Conservation (phyloP, 2,113 vertebrate species). For the Atractosteus spatula region DNA sequence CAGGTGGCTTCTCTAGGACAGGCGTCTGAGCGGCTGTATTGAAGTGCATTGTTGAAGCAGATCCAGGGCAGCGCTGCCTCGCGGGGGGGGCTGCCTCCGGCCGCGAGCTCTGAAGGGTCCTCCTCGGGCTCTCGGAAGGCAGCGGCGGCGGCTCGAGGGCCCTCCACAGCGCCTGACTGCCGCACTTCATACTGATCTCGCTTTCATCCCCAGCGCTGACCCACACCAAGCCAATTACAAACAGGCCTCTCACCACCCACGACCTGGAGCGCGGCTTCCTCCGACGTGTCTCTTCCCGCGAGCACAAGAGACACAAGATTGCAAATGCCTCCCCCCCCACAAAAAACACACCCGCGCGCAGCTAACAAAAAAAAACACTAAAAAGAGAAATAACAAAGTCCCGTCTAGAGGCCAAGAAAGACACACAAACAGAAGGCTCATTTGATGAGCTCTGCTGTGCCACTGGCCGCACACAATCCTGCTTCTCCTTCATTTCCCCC, state of each 20-base stretch:
- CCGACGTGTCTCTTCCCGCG: no score
- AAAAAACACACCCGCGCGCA: no score
- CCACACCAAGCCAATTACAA: not conserved
- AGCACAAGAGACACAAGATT: not conserved
- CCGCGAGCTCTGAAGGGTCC: not conserved
- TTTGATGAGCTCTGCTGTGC: no score
- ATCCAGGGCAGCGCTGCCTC: no score
- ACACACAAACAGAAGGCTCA: no score
- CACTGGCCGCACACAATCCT: no score
- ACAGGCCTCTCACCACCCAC: not conserved
- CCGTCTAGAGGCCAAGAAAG: no score
- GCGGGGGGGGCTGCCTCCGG: no score
- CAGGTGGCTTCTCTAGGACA: no score
- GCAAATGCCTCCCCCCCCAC: not conserved
- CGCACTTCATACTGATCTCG: not conserved
- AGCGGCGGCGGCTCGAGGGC: not conserved
- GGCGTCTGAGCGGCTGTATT: no score
- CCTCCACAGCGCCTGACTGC: not conserved
- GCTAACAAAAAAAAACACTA: no score
- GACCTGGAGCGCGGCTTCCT: not conserved
- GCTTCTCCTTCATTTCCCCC: not conserved
- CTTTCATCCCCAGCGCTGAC: not conserved
- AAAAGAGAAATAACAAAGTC: no score
- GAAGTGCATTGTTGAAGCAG: not conserved
- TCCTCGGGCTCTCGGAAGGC: not conserved